phyloP scores from a whole-genome alignment of 2,797 vertebrate species.

The Bradypodion pumilum region DNA sequence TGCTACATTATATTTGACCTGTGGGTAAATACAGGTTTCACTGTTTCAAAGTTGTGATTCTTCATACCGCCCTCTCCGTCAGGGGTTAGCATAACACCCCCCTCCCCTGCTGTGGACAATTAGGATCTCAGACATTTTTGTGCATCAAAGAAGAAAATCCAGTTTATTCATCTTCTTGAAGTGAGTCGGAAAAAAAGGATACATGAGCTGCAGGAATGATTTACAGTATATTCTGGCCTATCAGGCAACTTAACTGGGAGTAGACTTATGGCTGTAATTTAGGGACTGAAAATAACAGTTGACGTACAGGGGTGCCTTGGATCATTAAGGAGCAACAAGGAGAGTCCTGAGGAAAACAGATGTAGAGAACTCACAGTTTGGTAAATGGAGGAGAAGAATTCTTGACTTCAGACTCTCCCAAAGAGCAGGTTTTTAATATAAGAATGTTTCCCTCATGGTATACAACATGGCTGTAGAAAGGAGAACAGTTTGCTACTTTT shows the following conservation, averaged over 20 bases:
- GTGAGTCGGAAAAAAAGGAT: slow-evolving; percentile 18
- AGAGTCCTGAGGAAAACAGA: neutral
- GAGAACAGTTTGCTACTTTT: neutral
- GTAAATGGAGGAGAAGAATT: neutral
- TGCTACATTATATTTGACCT: slow-evolving; percentile 12
- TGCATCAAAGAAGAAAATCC: slow-evolving; percentile 29
- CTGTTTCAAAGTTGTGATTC: slow-evolving; percentile 28
- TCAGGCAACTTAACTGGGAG: neutral
- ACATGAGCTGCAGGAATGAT: slow-evolving; percentile 1
- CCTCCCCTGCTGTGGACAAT: neutral
- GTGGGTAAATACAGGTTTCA: slow-evolving; percentile 19
- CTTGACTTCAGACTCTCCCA: neutral
- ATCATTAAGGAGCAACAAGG: rapidly evolving
- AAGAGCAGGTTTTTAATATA: neutral
- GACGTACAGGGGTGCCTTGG: neutral
- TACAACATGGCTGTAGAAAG: neutral
- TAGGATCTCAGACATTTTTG: slow-evolving; percentile 37
- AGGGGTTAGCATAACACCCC: slow-evolving; percentile 2
- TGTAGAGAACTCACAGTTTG: neutral
- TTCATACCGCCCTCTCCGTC: neutral
- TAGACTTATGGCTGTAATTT: neutral
- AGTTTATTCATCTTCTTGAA: slow-evolving; percentile 41
- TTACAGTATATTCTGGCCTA: neutral
- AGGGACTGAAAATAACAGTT: neutral
- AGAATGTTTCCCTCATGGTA: neutral